Conservation (phyloP, 2,888 invertebrate species). For the Acanthosepion lycidas region DNA sequence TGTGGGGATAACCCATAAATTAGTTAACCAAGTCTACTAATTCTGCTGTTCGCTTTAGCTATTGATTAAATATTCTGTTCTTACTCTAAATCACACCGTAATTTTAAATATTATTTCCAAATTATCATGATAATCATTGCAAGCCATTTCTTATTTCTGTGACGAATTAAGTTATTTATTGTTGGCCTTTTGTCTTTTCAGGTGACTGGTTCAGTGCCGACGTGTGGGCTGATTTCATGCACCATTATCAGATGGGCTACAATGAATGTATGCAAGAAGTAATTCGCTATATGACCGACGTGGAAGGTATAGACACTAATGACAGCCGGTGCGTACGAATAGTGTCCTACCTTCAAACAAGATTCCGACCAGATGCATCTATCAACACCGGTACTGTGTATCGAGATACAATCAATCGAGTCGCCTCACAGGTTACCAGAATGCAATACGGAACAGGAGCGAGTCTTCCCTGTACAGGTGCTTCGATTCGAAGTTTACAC, state of each 20-base stretch:
- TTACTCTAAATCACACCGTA: too few species aligned
- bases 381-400: slow-evolving; percentile 51
- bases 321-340: slow-evolving; percentile 54
- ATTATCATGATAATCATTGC: too few species aligned
- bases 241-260: slow-evolving; percentile 59
- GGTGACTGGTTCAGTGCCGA: slow-evolving; percentile 57
- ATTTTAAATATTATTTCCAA: too few species aligned
- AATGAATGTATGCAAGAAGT: slow-evolving; percentile 59
- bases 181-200: slow-evolving; percentile 47
- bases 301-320: slow-evolving; percentile 53
- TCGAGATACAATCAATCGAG: slow-evolving; percentile 48
- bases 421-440: not conserved
- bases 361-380: slow-evolving; percentile 53
- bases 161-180: not conserved
- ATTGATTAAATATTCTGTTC: too few species aligned
- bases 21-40: too few species aligned
- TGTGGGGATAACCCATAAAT: too few species aligned
- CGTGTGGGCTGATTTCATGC: slow-evolving; percentile 58
- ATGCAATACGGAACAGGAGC: slow-evolving; percentile 37
- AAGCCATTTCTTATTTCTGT: not conserved
- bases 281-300: slow-evolving; percentile 57
- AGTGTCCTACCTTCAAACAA: slow-evolving; percentile 56
- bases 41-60: too few species aligned
- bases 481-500: slow-evolving; percentile 37
- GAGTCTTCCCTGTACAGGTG: slow-evolving; percentile 4